Evolutionary conservation across 2,797 vertebrate species (phyloP).

Genomic region (Coregonus ussuriensis): DNA sequence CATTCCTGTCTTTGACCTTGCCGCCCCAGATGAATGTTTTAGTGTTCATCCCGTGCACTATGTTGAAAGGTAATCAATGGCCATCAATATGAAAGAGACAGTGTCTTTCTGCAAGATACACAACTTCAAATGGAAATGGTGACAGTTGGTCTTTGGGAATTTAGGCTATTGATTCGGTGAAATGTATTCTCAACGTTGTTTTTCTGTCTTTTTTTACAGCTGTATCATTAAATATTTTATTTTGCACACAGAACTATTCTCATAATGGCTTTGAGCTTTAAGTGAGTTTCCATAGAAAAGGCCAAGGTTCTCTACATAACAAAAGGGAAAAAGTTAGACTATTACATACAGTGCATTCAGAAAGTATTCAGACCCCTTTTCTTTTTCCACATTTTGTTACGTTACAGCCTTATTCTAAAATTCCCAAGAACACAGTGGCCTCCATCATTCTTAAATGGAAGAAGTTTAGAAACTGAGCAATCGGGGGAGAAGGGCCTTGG

Average conservation of each 20-base stretch:
- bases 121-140: slow-evolving; percentile 42
- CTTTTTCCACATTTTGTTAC: too few species aligned
- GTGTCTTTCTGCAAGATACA: slow-evolving; percentile 17
- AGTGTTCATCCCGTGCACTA: slow-evolving; percentile 39
- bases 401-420: too few species aligned
- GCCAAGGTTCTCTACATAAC: slow-evolving; percentile 3
- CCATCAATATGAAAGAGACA: slow-evolving; percentile 36
- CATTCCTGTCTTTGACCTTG: slow-evolving; percentile 44
- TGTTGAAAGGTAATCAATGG: slow-evolving; percentile 61
- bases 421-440: too few species aligned
- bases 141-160: background rate
- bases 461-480: too few species aligned
- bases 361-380: too few species aligned
- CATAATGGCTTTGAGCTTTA: slow-evolving; percentile 9
- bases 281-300: slow-evolving; percentile 31
- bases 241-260: background rate
- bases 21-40: slow-evolving; percentile 47
- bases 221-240: background rate
- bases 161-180: slow-evolving; percentile 33
- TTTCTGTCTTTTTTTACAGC: slow-evolving; percentile 1
- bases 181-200: background rate
- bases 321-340: background rate
- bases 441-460: too few species aligned
- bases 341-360: too few species aligned
- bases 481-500: too few species aligned